Percentiles rank a stretch among this genome's conserved stretches.
phyloP scores from a whole-genome alignment of 2,113 vertebrate species.

The Isichthys henryi region DNA sequence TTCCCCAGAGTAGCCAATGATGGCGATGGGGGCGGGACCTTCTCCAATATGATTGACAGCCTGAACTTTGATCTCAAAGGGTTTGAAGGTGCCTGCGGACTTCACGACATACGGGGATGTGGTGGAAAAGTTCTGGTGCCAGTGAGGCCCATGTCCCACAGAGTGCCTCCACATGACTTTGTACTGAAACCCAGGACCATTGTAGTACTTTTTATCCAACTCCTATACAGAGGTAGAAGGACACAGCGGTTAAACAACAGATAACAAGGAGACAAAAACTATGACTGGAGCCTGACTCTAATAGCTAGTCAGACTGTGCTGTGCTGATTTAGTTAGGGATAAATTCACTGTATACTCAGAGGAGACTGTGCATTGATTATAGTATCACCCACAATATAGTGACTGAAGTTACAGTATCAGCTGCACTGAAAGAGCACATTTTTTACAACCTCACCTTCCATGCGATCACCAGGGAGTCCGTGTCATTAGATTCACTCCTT shows the following conservation, averaged over 20 bases:
- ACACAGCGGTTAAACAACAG: not conserved
- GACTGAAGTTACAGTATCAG: not conserved
- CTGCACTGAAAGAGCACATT: not conserved
- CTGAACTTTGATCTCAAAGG: conserved; percentile 77
- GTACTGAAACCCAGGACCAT: conserved; percentile 64
- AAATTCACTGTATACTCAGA: not conserved
- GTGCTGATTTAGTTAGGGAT: not conserved
- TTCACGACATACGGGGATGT: conserved; percentile 58
- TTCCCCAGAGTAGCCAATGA: conserved; percentile 72
- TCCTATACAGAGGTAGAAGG: conserved; percentile 53
- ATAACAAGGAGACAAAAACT: not conserved
- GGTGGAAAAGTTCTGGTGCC: conserved; percentile 46
- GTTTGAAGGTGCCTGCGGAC: conserved; percentile 59
- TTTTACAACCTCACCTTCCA: conserved; percentile 65
- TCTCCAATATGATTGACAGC: conserved; percentile 61
- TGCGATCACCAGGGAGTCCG: conserved; percentile 62
- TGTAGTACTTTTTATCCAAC: conserved; percentile 55
- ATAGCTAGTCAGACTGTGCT: not conserved
- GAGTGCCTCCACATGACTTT: conserved; percentile 67
- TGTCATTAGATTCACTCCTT: conserved; percentile 62
- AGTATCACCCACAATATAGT: not conserved
- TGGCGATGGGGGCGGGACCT: conserved; percentile 50
- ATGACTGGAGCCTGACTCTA: not conserved
- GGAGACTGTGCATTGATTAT: not conserved
- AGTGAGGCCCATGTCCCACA: conserved; percentile 20